Base-by-base conservation (phyloP, 1,140 invertebrate genomes). In the Meloidogyne exigua region DNA sequence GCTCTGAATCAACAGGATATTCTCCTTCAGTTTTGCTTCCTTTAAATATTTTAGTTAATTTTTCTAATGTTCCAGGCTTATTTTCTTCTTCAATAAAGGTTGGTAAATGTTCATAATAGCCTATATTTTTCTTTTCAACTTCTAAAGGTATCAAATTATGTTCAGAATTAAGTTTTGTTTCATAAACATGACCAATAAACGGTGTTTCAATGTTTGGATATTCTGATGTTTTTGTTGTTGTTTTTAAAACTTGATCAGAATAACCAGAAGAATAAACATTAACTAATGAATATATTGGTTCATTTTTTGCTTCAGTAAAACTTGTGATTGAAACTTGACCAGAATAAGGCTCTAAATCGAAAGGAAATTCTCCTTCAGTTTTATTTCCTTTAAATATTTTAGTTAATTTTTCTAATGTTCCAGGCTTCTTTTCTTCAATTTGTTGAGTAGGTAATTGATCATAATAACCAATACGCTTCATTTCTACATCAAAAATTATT, bases 211-310 rank as follows among this genome's bases (percentile, higher is more conserved):
- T 39, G 2, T 13, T 66, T 13, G 65, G 65, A 67, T n/a, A 67
- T n/a, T 32, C 28, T 3, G 28, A 32, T 3, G 28, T 32, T 32
- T 32, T 32, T 32, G 28, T 7, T 32, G 28, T 7, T 32, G 28
- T 32, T 32, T 32, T 7, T 32, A 3, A 2, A 18, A 26, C 62
- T 39, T 79, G 68, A 73, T 79, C 77, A 67, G 68, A 79, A 42
- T 78, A 79, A n/a, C 78, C 76, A 26, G 68, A 36, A 15, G 63
- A 68, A 25, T 79, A 79, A 13, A 79, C 68, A 21, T 18, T 68
- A n/a, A 80, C 78, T 5, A 70, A 26, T 12, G n/a, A 13, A 18
- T 79, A 9, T 12, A 79, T 28, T 18, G 75, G 68, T 18, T 76
- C 28, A 13, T 64, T 23, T n/a, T 21, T 18, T 18, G 80, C 39